phyloP scores from a whole-genome alignment of 2,113 vertebrate genomes.

The Phrynosoma platyrhinos region DNA sequence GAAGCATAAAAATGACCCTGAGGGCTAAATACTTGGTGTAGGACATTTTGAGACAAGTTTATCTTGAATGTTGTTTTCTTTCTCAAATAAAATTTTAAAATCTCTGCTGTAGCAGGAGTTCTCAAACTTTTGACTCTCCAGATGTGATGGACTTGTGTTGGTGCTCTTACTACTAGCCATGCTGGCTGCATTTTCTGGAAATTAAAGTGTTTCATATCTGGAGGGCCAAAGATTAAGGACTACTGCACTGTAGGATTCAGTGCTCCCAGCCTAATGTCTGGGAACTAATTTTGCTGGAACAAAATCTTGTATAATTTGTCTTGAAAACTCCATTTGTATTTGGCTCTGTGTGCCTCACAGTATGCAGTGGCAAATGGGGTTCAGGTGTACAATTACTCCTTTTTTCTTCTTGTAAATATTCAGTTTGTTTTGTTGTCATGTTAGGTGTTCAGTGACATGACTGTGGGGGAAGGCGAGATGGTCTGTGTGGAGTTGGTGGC shows the following conservation, averaged over 20 bases:
- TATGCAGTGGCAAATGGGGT: background rate
- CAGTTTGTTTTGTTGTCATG: constrained; percentile 17
- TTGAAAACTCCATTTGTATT: background rate
- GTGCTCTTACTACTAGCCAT: background rate
- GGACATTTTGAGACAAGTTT: no score
- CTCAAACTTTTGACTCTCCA: no score
- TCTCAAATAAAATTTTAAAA: no score
- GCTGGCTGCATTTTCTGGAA: background rate
- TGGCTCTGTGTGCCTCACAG: background rate
- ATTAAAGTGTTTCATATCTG: background rate
- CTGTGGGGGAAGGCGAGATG: constrained; percentile 98
- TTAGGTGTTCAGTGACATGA: constrained; percentile 97
- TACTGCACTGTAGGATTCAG: background rate
- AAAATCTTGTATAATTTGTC: background rate
- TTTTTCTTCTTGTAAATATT: constrained; percentile 24
- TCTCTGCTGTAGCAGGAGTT: no score
- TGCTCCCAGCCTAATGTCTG: background rate
- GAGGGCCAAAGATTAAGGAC: background rate
- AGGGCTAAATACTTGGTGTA: no score
- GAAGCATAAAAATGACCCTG: no score
- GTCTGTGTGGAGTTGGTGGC: constrained; percentile 98
- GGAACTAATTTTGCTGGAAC: background rate
- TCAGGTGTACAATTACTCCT: background rate
- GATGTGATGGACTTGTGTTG: no score
- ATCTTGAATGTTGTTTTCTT: no score